phyloP scores from a whole-genome alignment of 2,113 vertebrate genomes.

The Ia io region DNA sequence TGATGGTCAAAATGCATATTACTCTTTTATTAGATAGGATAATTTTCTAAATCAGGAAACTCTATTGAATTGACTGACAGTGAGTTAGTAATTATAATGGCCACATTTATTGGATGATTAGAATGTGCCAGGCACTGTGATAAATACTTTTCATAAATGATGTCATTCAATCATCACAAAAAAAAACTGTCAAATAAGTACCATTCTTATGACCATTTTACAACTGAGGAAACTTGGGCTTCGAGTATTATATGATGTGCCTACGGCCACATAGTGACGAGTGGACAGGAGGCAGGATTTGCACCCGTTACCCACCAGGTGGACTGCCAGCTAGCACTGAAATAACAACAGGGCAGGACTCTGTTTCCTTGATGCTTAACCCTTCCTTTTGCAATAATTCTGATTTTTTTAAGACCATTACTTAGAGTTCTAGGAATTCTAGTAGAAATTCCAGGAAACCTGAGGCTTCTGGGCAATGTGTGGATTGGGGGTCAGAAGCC shows the following conservation, averaged over 20 bases:
- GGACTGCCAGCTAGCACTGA: neutral
- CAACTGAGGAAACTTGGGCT: neutral
- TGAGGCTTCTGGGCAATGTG: neutral
- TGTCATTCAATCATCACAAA: neutral
- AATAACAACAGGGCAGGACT: neutral
- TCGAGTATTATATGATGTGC: neutral
- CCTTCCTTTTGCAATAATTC: neutral
- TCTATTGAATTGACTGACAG: neutral
- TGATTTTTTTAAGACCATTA: neutral
- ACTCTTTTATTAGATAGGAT: too few species aligned
- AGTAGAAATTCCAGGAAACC: constrained; percentile 34
- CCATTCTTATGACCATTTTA: neutral
- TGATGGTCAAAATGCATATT: too few species aligned
- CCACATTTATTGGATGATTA: neutral
- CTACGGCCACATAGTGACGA: neutral
- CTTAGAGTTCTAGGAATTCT: constrained; percentile 24
- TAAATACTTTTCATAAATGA: neutral
- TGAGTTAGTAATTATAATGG: neutral
- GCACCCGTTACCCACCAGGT: neutral
- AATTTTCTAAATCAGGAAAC: neutral
- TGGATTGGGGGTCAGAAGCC: neutral
- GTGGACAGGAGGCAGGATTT: neutral
- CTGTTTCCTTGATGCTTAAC: neutral
- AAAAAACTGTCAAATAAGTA: neutral
- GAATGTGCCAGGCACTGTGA: neutral